Conservation (phyloP, 2,888 invertebrate genomes). For the Erpobdella octoculata region DNA sequence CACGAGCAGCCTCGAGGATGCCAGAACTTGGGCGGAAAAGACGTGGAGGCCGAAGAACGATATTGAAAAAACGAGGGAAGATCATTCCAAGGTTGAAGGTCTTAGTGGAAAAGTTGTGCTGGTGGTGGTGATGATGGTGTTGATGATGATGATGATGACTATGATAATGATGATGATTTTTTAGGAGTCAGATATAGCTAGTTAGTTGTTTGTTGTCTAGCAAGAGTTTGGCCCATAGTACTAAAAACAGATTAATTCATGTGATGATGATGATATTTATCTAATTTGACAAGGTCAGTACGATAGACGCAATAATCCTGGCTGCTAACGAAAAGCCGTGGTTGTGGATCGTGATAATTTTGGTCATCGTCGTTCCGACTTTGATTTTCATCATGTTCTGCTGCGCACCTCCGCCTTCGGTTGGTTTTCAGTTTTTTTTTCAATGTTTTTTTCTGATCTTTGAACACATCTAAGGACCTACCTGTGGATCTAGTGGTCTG, state of each 20-base stretch:
- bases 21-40: background rate
- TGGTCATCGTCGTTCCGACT: background rate
- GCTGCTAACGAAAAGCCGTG: constrained; percentile 13
- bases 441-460: background rate
- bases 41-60: constrained; percentile 3
- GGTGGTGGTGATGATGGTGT: background rate
- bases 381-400: constrained; percentile 19
- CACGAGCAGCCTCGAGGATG: constrained; percentile 52
- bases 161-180: background rate
- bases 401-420: constrained; percentile 8
- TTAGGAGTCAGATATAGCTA: too few relatives aligned
- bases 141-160: background rate
- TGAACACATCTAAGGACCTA: background rate
- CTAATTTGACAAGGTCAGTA: background rate
- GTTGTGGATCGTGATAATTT: constrained; percentile 17
- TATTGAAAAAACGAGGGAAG: background rate
- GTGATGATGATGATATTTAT: background rate
- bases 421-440: background rate
- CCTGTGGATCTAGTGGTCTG: background rate
- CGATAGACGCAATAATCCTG: background rate
- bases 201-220: too few relatives aligned
- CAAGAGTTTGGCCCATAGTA: too few relatives aligned
- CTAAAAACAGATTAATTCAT: background rate
- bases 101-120: background rate
- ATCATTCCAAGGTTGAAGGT: background rate